Conservation (phyloP, 2,797 vertebrate genomes). For the Orientallactaga sibirica region DNA sequence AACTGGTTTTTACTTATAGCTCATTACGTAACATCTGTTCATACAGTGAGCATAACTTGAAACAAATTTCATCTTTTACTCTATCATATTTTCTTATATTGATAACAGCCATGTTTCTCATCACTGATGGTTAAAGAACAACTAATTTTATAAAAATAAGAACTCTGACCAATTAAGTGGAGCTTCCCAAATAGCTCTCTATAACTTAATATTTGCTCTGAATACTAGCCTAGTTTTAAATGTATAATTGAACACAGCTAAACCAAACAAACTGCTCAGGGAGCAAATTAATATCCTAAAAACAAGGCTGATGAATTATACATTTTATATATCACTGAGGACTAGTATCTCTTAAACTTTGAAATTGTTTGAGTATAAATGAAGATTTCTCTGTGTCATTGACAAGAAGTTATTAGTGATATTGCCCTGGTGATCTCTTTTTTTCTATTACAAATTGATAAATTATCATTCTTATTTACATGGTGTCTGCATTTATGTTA, state of each 20-base stretch:
- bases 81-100: background rate
- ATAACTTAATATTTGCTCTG: slow-evolving; percentile 37
- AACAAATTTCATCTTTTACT: background rate
- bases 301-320: slow-evolving; percentile 29
- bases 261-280: slow-evolving; percentile 33
- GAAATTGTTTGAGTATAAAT: slow-evolving; percentile 56
- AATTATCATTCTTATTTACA: slow-evolving; percentile 63
- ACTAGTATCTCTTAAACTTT: slow-evolving; percentile 42
- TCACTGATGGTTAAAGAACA: slow-evolving; percentile 1
- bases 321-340: slow-evolving; percentile 36
- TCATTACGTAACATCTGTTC: background rate
- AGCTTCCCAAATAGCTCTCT: background rate
- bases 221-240: slow-evolving; percentile 51
- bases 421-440: slow-evolving; percentile 29
- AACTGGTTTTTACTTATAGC: background rate
- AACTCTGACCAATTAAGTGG: slow-evolving; percentile 33
- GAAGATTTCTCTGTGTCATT: slow-evolving; percentile 40
- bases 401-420: slow-evolving; percentile 13
- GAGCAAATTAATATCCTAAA: slow-evolving; percentile 57
- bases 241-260: slow-evolving; percentile 8
- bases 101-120: background rate
- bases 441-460: slow-evolving; percentile 53
- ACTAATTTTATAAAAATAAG: slow-evolving; percentile 19
- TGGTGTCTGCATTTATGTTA: slow-evolving; percentile 48
- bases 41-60: background rate